Base-by-base conservation (phyloP, 23 tunicate genomes). In the Halocynthia roretzi region DNA sequence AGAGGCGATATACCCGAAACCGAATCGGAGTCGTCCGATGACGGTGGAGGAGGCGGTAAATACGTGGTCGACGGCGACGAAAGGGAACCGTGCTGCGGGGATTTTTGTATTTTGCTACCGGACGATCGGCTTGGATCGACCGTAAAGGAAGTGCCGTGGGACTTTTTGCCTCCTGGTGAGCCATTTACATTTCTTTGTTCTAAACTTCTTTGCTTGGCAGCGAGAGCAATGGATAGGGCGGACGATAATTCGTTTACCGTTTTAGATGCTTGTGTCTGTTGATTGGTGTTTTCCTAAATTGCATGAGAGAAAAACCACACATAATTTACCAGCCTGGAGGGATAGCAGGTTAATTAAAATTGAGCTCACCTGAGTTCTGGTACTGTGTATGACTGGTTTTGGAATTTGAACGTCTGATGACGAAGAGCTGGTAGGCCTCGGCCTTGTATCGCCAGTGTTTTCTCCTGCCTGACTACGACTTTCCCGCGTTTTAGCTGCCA, bases 11-110 rank as follows among this genome's bases (percentile, higher is more conserved):
- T 54, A 58, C 80, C 61, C 8, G 83, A 76, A 12, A 52, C 78
- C 17, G 61, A 58, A 5, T 44, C 65, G 12, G 67, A 31, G 66
- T 76, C 72, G 66, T 51, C 76, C 15, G 77, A 55, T 31, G 84
- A 83, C 8, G 83, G 77, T 49, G 89, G 87, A 18, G 87, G 98
- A 10, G 92, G 92, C n/a, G 88, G 92, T 6, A 86, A 84, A 61
- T 78, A 69, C 8, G 60, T 22, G 56, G 78, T 62, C 40, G 78
- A 62, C n/a, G 78, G 6, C 22, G 78, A 62, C 51, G 51, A 70
- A 11, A 20, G 70, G 9, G 2, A 65, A 65, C 70, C 31, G 70
- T 48, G 9, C 31, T 65, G 70, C 10, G 70, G 70, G 22, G 19
- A 20, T 65, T 31, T 31, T 31, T 31, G 44, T 65, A 65, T 65